Evolutionary conservation across 2,113 vertebrate species (phyloP).

Genomic region (Centrocercus urophasianus): DNA sequence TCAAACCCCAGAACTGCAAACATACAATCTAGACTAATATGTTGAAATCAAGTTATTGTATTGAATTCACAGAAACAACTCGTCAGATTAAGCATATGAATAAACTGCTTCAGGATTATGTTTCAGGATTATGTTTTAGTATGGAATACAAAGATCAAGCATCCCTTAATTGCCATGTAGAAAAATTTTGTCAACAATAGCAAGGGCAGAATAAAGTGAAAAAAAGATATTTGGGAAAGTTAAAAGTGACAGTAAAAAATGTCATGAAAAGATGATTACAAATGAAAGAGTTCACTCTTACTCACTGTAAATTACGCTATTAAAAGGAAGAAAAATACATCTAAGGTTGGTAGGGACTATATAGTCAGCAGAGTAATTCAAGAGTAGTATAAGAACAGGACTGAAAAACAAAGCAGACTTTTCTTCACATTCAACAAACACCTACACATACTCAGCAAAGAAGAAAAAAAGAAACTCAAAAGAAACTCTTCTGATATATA

Average conservation of each 20-base stretch:
- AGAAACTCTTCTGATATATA: not conserved
- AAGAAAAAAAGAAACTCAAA: not conserved
- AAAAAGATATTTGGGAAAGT: not conserved
- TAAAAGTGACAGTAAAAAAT: not conserved
- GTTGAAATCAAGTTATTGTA: not conserved
- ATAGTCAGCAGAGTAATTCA: not conserved
- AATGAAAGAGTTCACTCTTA: not conserved
- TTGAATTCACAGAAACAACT: not conserved
- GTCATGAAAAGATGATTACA: not conserved
- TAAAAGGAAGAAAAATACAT: not conserved
- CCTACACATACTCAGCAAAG: not conserved
- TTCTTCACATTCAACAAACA: not conserved
- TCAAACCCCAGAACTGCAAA: not conserved
- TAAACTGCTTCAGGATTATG: conserved; percentile 8
- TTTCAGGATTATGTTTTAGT: not conserved
- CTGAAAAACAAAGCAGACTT: not conserved
- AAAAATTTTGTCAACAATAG: not conserved
- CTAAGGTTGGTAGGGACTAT: not conserved
- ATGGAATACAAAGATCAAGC: conserved; percentile 21
- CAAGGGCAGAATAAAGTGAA: not conserved
- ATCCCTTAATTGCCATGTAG: not conserved
- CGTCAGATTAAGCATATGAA: not conserved
- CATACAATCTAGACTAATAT: not conserved
- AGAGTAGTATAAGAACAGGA: not conserved
- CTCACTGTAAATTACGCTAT: not conserved